Base-by-base conservation (phyloP, 2,797 vertebrate species). In the Ctenochaetus hawaiiensis region DNA sequence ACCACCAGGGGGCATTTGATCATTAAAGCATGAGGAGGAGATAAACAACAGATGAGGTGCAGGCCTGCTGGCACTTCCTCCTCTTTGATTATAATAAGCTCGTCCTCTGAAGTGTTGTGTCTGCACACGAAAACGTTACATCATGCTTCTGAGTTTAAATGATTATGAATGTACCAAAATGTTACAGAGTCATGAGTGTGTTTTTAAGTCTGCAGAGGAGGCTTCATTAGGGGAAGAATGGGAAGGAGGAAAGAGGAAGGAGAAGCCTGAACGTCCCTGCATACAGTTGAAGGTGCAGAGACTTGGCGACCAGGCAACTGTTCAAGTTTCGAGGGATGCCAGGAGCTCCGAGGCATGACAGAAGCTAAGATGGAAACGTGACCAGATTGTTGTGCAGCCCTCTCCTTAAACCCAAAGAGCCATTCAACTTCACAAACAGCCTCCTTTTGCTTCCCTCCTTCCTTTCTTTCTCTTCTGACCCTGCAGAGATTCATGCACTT, bases 1-100 rank as follows among this genome's bases (percentile, higher is more conserved):
- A 61, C 91, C 92, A 92, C 87, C 78, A 90, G 90, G 72, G 87
- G 91, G 90, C 87, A 78, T 92, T 73, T 91, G 80, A 84, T 83
- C 82, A 89, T 85, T 74, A 83, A 81, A 77, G 82, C 89, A 86
- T 51, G 44, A 82, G 69, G 59, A 77, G 30, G 1, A 70, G 67
- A 12, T 75, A 63, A 84, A 79, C 75, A 82, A 66, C 81, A 85
- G 81, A 77, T 43, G 67, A 84, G 78, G 37, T 70, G 54, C 72
- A 75, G 61, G 47, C 77, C 84, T 79, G 53, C 75, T 71, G 75
- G 85, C 80, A n/a, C 67, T 72, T 86, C 78, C 5, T 49, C 47
- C n/a, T 84, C 73, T 77, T 69, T 82, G 58, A 83, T 83, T 69
- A 65, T 69, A 82, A 83, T 37, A 75, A 79, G 58, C 51, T 30